Percentiles rank a stretch among this genome's conserved stretches.
Conservation (phyloP, 2,797 vertebrate genomes). For the Sebastes nivosus region DNA sequence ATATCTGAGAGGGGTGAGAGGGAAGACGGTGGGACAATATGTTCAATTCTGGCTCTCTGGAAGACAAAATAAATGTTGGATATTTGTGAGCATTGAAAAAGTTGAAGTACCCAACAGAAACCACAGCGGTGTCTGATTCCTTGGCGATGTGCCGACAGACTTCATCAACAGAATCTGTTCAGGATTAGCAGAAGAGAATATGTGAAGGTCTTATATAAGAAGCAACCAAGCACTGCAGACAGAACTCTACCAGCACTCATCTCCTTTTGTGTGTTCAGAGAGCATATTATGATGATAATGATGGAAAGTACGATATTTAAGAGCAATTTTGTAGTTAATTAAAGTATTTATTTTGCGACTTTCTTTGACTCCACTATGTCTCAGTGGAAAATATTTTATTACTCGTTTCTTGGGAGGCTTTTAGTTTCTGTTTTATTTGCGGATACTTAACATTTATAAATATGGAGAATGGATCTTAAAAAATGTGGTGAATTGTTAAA, state of each 20-base stretch:
- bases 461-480: not conserved
- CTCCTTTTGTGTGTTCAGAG: not conserved
- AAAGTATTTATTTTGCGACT: not conserved
- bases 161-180: slow-evolving; percentile 79
- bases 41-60: slow-evolving; percentile 10
- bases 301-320: not conserved
- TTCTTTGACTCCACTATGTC: not conserved
- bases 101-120: slow-evolving; percentile 84
- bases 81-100: slow-evolving; percentile 9
- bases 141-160: slow-evolving; percentile 79
- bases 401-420: not conserved
- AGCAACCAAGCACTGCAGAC: not conserved
- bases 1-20: slow-evolving; percentile 73
- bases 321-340: not conserved
- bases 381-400: not conserved
- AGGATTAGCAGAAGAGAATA: slow-evolving; percentile 13
- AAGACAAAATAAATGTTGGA: not conserved
- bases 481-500: not conserved
- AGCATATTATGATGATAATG: not conserved
- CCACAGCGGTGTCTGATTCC: slow-evolving; percentile 81
- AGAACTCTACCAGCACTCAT: not conserved
- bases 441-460: not conserved
- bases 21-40: slow-evolving; percentile 8
- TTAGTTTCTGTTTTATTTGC: not conserved
- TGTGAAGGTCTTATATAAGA: not conserved